Evolutionary conservation across 2,888 invertebrate species (phyloP), one percentile per base, ranked within the genome.

Genomic region (Microctonus aethiopoides): DNA sequence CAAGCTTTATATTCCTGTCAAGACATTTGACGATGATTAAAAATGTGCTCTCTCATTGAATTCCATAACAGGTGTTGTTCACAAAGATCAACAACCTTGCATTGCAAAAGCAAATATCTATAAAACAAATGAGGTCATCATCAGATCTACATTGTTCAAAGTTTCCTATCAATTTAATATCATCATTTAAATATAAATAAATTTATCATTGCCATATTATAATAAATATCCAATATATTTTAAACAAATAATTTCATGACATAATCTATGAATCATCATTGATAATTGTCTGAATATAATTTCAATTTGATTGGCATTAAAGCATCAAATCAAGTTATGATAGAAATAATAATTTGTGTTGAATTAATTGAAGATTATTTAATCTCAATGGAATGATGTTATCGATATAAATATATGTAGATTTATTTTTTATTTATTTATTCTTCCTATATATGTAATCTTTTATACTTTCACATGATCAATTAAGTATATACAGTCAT

Each of bases 61-160:
- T 65, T 39, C 65, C 61, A 70, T 61, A 65, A 65, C 60, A 60
- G 41, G 52, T 54, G 61, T 32, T 34, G 16, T 46, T 46, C 20
- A 56, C 11, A 41, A 61, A 62, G 70, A 70, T 70, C 70, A 70
- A 70, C 60, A 70, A 66, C 66, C 70, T 66, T 70, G 61, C 51
- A 24, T 54, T 61, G 41, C 60, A 36, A 54, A 34, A 65, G 24
- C 54, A 66, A 66, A 60, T 46, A 60, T 22, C 34, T n/a, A 26
- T 24, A 32, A 62, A 41, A 64, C n/a, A 66, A n/a, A n/a, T 70
- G 61, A 20, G 66, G 66, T 70, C 70, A 65, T n/a, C 59, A 60
- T n/a, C 59, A 60, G 69, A 51, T 69, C 64, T 64, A 65, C 59
- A 69, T 69, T 69, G 52, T 70, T 70, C 24, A 22, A 13, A 36